These are phyloP conservation scores for Syngnathoides biaculeatus DNA, from an alignment of 2,113 vertebrate species.

Conservation along the genomic window DNA sequence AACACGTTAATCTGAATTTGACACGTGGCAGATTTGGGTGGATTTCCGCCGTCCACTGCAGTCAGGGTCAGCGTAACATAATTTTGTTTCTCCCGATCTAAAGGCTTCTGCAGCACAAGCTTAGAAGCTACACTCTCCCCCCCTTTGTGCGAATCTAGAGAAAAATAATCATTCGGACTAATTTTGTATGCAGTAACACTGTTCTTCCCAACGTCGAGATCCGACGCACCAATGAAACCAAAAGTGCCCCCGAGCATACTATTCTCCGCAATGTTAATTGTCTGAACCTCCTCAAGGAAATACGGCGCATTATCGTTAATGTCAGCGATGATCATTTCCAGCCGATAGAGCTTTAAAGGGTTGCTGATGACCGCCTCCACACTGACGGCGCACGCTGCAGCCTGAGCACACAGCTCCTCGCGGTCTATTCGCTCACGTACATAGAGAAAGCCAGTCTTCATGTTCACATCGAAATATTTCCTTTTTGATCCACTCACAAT, in stretches of 20 bases:
- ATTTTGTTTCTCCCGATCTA: slow-evolving; percentile 57
- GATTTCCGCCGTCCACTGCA: slow-evolving; percentile 59
- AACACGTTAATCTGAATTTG: slow-evolving; percentile 45
- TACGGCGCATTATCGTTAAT: slow-evolving; percentile 62
- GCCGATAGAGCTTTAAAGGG: slow-evolving; percentile 53
- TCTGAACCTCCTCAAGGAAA: slow-evolving; percentile 43
- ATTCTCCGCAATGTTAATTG: slow-evolving; percentile 51
- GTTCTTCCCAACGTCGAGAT: slow-evolving; percentile 57
- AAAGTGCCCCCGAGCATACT: slow-evolving; percentile 47
- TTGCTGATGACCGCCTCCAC: slow-evolving; percentile 54
- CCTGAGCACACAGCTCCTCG: slow-evolving; percentile 49
- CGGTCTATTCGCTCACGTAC: slow-evolving; percentile 53
- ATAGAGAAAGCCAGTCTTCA: slow-evolving; percentile 48
- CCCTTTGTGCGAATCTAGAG: slow-evolving; percentile 48
- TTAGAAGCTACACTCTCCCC: slow-evolving; percentile 59
- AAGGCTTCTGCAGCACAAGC: slow-evolving; percentile 61
- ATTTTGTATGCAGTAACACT: slow-evolving; percentile 54
- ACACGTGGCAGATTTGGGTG: slow-evolving; percentile 46
- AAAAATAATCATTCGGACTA: slow-evolving; percentile 57
- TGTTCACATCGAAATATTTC: slow-evolving; percentile 57
- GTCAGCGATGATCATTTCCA: slow-evolving; percentile 57
- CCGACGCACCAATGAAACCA: slow-evolving; percentile 37
- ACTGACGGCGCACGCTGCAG: slow-evolving; percentile 34
- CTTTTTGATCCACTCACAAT: slow-evolving; percentile 37
- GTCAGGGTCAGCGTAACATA: slow-evolving; percentile 42